A percentile compares a stretch with the other conserved stretches of the same genome.
phyloP scores from a whole-genome alignment of 2,113 vertebrate genomes.

The Phrynocephalus versicolor region DNA sequence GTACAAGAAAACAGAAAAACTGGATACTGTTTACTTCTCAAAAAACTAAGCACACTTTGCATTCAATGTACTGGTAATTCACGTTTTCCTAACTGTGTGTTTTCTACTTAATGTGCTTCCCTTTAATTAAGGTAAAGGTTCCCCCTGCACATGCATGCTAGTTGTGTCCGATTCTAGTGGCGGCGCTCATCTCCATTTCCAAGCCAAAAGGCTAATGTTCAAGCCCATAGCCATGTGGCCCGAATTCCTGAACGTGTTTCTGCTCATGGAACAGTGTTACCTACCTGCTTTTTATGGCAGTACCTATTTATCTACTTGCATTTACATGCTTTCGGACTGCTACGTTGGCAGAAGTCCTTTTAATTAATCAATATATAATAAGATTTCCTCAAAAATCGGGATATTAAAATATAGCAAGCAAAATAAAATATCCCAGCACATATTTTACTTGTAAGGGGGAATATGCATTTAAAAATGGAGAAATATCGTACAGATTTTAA shows the following conservation, averaged over 20 bases:
- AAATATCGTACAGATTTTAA: not conserved
- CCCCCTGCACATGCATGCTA: no score
- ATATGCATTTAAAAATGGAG: not conserved
- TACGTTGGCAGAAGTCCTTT: no score
- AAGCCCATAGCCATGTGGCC: no score
- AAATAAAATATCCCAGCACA: not conserved
- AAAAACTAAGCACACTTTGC: not conserved
- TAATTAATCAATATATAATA: not conserved
- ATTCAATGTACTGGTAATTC: not conserved
- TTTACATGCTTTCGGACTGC: no score
- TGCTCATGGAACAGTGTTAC: no score
- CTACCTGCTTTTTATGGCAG: no score
- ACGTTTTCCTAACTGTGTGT: not conserved
- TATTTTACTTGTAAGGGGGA: not conserved
- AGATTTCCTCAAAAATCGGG: not conserved
- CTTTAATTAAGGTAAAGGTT: not conserved
- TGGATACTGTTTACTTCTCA: not conserved
- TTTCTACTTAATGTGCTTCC: not conserved
- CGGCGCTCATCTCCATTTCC: no score
- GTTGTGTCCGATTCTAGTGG: no score
- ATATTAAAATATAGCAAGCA: not conserved
- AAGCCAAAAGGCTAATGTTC: no score
- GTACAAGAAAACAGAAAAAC: not conserved
- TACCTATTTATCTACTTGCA: no score
- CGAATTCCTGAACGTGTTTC: no score